Evolutionary conservation across 35 echinoderm and acorn worm genomes (phyloP), one percentile per base, ranked within the genome.

Genomic region (Apostichopus japonicus): DNA sequence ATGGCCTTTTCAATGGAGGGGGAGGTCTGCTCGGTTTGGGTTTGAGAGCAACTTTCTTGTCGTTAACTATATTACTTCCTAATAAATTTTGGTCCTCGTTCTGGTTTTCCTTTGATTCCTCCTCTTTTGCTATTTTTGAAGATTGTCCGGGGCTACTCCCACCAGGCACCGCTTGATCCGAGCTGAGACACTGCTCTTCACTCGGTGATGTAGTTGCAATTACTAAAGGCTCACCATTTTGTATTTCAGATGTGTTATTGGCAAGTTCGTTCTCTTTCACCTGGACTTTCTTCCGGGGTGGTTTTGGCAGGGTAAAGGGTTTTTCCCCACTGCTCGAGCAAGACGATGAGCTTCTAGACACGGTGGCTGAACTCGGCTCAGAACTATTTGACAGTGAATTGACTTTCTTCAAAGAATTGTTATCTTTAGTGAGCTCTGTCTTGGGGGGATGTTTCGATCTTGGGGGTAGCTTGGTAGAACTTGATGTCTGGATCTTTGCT

Each of bases 1-100:
- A 83, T 83, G 80, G 80, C 54, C 27, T 54, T 83, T 83, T 83
- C 5, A 53, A 10, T 4, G 80, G 80, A 56, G 80, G 80, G 52
- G 80, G 80, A 16, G 80, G 80, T 83, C 80, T 56, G 7, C 8
- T 54, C 56, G 80, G 80, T 56, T 55, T 83, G 15, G 52, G 13
- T 15, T 53, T 21, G 4, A 16, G 51, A 10, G 80, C 6, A 83
- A 27, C 2, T 54, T 83, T 83, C 55, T 83, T 83, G 52, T 7
- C 10, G 9, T 13, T 10, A 33, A 10, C 10, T 13, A 56, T n/a
- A 83, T 55, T 27, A 83, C 5, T 56, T 22, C 55, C 51, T 53
- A n/a, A 21, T 33, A 19, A 54, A 55, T 56, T 53, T 83, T 22
- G 15, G 52, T 55, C 10, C 6, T 8, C 17, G 16, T 2, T 13